phyloP scores from a whole-genome alignment of 2,888 invertebrate species.

The Noctuana brunneofusca region DNA sequence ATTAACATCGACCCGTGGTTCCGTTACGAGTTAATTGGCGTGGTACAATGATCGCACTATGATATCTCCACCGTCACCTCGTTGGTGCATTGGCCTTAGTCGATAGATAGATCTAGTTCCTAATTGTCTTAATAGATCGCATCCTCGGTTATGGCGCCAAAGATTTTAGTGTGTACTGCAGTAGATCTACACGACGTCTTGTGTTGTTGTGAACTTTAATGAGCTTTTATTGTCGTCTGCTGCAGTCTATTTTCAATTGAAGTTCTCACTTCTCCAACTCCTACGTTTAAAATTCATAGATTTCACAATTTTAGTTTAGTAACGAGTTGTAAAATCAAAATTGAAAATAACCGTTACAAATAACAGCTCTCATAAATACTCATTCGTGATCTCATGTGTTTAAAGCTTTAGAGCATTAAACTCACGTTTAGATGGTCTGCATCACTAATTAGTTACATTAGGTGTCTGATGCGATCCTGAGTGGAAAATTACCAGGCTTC shows the following conservation, averaged over 20 bases:
- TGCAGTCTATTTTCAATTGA: neutral
- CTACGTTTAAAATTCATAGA: neutral
- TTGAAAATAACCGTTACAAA: neutral
- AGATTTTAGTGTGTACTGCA: no score
- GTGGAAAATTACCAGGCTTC: constrained; percentile 30
- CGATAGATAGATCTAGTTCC: constrained; percentile 52
- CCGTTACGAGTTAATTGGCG: constrained; percentile 35
- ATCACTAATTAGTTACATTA: constrained; percentile 32
- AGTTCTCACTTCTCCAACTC: neutral
- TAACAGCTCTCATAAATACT: constrained; percentile 4
- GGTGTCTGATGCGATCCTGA: constrained; percentile 26
- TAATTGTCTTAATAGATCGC: constrained; percentile 72
- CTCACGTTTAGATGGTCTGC: constrained; percentile 27
- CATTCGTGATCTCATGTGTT: constrained; percentile 11
- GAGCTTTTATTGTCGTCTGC: neutral
- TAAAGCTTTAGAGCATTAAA: constrained; percentile 26
- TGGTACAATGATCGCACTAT: constrained; percentile 31
- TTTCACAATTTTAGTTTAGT: neutral
- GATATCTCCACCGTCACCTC: constrained; percentile 29
- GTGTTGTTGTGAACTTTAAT: neutral
- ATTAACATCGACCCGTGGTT: constrained; percentile 33
- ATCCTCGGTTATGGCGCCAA: constrained; percentile 52
- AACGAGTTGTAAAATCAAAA: neutral
- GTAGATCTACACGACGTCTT: no score
- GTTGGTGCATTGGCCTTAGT: constrained; percentile 30